A percentile compares a stretch with the other conserved stretches of the same genome.
Conservation (phyloP, 2,888 invertebrate species). For the Coenonympha arcania region DNA sequence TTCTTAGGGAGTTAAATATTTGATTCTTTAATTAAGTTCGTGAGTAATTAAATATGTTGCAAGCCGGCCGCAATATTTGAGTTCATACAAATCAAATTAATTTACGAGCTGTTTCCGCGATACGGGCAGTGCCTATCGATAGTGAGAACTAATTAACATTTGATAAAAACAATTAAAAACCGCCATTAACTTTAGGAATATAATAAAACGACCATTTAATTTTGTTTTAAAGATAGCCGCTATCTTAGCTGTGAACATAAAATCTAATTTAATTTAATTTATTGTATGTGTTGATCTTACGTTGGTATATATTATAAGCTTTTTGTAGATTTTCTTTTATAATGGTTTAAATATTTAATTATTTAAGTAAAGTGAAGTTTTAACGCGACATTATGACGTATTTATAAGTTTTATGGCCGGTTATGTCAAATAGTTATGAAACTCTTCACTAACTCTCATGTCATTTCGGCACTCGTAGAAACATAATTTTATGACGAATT, state of each 20-base stretch:
- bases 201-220: conserved; percentile 10
- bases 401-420: no score
- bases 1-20: conserved; percentile 11
- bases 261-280: neutral
- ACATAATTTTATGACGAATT: no score
- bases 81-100: conserved; percentile 14
- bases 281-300: conserved; percentile 1
- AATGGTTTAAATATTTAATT: neutral
- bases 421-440: no score
- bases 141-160: conserved; percentile 25
- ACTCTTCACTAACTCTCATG: no score
- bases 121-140: conserved; percentile 14
- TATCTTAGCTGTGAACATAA: conserved; percentile 1
- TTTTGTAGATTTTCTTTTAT: neutral
- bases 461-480: no score
- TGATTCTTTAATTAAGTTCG: conserved; percentile 14
- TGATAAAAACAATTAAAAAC: conserved; percentile 12
- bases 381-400: neutral
- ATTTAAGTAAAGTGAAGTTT: neutral
- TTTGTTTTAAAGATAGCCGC: conserved; percentile 7
- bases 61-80: conserved; percentile 14
- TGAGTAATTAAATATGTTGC: conserved; percentile 17
- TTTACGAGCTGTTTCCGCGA: conserved; percentile 22
- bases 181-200: conserved; percentile 1
- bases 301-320: neutral